Base-by-base conservation (phyloP, 2,113 vertebrate genomes). In the Camelus dromedarius region DNA sequence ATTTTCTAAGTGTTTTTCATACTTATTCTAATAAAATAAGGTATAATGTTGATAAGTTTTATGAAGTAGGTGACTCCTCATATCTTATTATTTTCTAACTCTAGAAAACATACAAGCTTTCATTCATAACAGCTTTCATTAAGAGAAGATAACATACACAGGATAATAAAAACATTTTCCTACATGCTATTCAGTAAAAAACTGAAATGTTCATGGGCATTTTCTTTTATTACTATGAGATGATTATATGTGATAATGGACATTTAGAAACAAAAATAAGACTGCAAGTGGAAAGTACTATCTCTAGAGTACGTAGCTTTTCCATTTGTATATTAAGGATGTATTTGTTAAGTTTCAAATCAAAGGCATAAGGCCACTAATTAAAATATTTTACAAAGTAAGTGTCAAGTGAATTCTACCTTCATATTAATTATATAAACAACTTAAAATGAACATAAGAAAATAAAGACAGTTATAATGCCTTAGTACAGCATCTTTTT, bases 321-420 rank as follows among this genome's bases (percentile, higher is more conserved):
- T 72, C 28, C n/a, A 81, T 69, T 79, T 72, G 30, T 62, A 79
- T 93, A 30, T 77, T 77, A 83, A 48, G 22, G 28, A 84, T 76
- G 10, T 46, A 90, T 64, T 84, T 76, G 13, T n/a, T 73, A 75
- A 69, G 26, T 76, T 84, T 85, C 52, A 79, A 80, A 91, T 66
- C 42, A 93, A 56, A 46, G 15, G 38, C 22, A 79, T 48, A 30
- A 70, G 48, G 73, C 15, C 35, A 70, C 6, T 85, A 70, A 84
- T 77, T 77, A 79, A 90, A 77, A 56, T 80, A 91, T 58, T 90
- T 76, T 84, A 56, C 18, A 38, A 93, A 79, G n/a, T 48, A 87
- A 62, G 14, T 85, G 24, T 85, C 4, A n/a, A n/a, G 13, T 64
- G 24, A 85, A 32, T 66, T n/a, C 24, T 84, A 67, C 8, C 8